Evolutionary conservation across 2,113 vertebrate species (phyloP), one percentile per base, ranked within the genome.

Genomic region (Baryphthengus martii): DNA sequence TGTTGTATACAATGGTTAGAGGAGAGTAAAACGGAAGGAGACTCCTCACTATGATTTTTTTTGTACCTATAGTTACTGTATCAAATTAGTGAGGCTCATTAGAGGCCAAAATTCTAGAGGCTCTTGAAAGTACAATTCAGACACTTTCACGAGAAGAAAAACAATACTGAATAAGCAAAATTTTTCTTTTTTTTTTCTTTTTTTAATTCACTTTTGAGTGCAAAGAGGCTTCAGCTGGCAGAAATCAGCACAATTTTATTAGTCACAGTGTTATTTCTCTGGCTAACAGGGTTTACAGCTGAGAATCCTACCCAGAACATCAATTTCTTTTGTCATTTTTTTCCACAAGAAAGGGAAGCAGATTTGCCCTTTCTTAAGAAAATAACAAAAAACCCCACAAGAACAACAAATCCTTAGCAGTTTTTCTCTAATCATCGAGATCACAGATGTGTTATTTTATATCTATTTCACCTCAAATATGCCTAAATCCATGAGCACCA

Each of bases 391-490:
- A 63, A n/a, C n/a, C 65, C 1, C 8, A 42, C 7, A 67, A 45
- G 26, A 65, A n/a, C 7, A 65, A 35, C 25, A 45, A 71, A n/a
- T 17, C 7, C 21, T 75, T 42, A 53, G 3, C 15, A 49, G 11
- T 61, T 82, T 88, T 66, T 74, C n/a, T 11, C 6, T 56, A 37
- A 56, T 66, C 11, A 29, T 19, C 11, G 62, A 56, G 24, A 70
- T 71, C 0, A 2, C 13, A 79, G 12, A 4, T 40, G 8, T 74
- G 11, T 78, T 71, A 33, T 47, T 45, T 85, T 74, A 28, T 11
- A n/a, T 72, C 33, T 90, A 11, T 94, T 96, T 68, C 55, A 88
- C 55, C 50, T 93, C 61, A 92, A 78, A 90, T 65, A 73, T 55
- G 15, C 58, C 70, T 73, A 49, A 80, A 96, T 19, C 24, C 29